Percentiles rank a stretch among this genome's conserved stretches.
Conservation (phyloP, 2,797 vertebrate species). For the Salarias fasciatus region DNA sequence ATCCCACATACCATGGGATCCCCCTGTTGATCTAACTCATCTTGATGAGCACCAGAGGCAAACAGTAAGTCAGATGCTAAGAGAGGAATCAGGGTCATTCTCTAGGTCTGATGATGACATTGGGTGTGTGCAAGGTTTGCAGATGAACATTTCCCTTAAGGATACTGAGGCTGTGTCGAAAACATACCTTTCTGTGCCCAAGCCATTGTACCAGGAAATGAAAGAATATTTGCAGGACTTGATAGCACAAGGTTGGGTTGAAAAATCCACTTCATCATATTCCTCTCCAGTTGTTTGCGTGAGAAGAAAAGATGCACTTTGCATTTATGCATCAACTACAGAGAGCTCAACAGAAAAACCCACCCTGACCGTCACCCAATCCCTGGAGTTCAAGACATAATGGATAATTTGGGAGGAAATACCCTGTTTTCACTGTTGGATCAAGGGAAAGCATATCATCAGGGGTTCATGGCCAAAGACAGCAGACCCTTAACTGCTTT, state of each 20-base stretch:
- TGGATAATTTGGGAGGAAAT: not conserved
- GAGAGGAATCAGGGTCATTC: conserved; percentile 35
- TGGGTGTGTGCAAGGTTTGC: conserved; percentile 18
- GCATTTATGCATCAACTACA: conserved; percentile 8
- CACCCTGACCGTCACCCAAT: not conserved
- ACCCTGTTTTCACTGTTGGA: not conserved
- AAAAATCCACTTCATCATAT: conserved; percentile 17
- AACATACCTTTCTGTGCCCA: conserved; percentile 31
- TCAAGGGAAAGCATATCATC: no score
- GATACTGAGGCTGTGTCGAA: conserved; percentile 22
- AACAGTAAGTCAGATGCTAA: conserved; percentile 28
- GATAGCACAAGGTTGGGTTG: no score
- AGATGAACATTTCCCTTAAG: conserved; percentile 25
- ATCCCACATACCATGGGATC: not conserved
- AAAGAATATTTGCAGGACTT: conserved; percentile 1
- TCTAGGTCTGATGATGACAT: conserved; percentile 39
- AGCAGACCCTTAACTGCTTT: not conserved
- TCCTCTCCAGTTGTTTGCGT: not conserved
- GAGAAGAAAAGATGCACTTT: conserved; percentile 2
- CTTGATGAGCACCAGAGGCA: conserved; percentile 7
- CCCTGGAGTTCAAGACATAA: conserved; percentile 3
- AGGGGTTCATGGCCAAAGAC: conserved; percentile 3
- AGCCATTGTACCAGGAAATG: no score
- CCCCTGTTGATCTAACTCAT: conserved; percentile 22
- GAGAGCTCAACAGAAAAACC: conserved; percentile 1